These are phyloP conservation scores for Cyphomyrus plagiostoma DNA, from an alignment of 2,113 vertebrate genomes.

Conservation along the genomic window DNA sequence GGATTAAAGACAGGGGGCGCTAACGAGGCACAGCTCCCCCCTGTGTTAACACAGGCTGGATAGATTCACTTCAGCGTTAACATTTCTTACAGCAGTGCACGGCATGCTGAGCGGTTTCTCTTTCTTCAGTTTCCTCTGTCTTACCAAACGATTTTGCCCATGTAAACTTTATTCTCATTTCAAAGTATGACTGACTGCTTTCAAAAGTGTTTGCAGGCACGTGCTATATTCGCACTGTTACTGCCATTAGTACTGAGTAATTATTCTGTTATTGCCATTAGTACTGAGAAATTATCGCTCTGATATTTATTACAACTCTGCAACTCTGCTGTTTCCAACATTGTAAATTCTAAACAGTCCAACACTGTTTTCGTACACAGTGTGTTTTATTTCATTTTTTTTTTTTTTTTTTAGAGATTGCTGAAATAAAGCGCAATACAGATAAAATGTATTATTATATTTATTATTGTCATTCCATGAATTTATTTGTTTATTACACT, in stretches of 20 bases:
- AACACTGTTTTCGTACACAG: not conserved
- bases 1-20: not conserved
- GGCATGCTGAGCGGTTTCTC: not conserved
- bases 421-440: no score
- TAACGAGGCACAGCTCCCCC: not conserved
- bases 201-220: not conserved
- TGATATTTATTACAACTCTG: not conserved
- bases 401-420: no score
- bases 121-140: not conserved
- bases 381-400: not conserved
- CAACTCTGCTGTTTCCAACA: not conserved
- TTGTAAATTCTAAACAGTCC: not conserved
- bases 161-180: not conserved
- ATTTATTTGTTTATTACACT: not conserved
- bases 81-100: not conserved
- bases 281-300: not conserved
- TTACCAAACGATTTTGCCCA: not conserved
- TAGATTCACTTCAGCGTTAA: not conserved
- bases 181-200: not conserved
- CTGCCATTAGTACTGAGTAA: not conserved
- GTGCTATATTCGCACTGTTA: not conserved
- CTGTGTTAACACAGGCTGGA: not conserved
- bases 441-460: no score
- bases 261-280: not conserved
- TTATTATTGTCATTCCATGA: not conserved